Evolutionary conservation across 2,113 vertebrate genomes (phyloP), one percentile per base, ranked within the genome.

Genomic region (Sylvilagus bachmani): DNA sequence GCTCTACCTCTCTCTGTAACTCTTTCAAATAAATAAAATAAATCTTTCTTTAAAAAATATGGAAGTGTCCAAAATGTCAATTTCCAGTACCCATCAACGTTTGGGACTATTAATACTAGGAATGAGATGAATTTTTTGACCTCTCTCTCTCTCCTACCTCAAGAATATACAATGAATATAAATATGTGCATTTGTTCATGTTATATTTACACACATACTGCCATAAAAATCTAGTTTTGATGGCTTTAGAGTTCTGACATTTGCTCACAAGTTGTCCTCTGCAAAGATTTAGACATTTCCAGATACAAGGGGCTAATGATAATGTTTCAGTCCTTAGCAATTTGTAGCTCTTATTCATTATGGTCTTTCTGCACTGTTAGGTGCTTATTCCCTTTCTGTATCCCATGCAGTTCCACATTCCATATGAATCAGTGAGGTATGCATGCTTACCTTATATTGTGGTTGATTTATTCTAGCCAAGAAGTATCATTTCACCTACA

Each of bases 91-190:
- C 44, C 31, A 10, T 78, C 49, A 78, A 27, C 71, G 6, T 90
- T 88, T 90, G 36, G 74, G 70, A 67, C 51, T 86, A 64, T 85
- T 93, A 93, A 61, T 89, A 75, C 51, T 74, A 89, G 38, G 49
- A 94, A 82, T 38, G 22, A 75, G 70, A 83, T 89, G 33, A 79
- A 58, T 91, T 94, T 89, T 93, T 29, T 94, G 92, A 91, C 58
- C 74, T 92, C 66, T 58, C 13, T 58, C 13, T n/a, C 33, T 80
- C 21, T 94, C 49, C 53, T 91, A 66, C 58, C 49, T 82, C 49
- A 79, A 71, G 74, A 91, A 70, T 58, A 75, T 70, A 62, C 21
- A 66, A 78, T 83, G 51, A 86, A 85, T 96, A 79, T 91, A 91
- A 86, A 17, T 79, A 29, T 88, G 36, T 67, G 24, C 38, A 94